Base-by-base conservation (phyloP, 2,797 vertebrate species). In the Poeciliopsis gracilis region DNA sequence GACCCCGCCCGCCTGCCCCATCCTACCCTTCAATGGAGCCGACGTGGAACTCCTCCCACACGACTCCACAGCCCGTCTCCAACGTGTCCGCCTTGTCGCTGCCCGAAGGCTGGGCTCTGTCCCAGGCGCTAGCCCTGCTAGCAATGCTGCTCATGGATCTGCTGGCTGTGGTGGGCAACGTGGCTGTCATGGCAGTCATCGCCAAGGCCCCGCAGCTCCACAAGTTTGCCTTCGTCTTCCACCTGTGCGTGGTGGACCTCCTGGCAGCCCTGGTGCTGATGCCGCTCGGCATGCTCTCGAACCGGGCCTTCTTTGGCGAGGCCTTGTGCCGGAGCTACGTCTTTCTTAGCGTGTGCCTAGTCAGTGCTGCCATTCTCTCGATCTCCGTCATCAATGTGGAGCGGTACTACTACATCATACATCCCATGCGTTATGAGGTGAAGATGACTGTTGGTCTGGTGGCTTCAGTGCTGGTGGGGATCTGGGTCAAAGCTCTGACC, bases 141-240 rank as follows among this genome's bases (percentile, higher is more conserved):
- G 97, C 97, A 89, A 99, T 99, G 98, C 96, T 99, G 84, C 95
- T 99, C 80, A 95, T 99, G 91, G 98, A 99, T 95, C 90, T 99
- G 90, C 93, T 97, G 57, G 98, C 98, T 55, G 97, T 99, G 75
- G 96, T 97, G 79, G 97, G 98, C 88, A 99, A 99, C 1, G 95
- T 96, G 2, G 97, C 98, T 1, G 96, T 99, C 90, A 99, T 99
- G 97, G 95, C 96, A 0, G 98, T 99, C 75, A 99, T 99, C 6
- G 97, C 97, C 63, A 98, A 97, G 94, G 98, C 97, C 0, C 98
- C 97, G 0, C 97, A 98, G 82, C 95, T 99, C 78, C 96, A 97
- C 82, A 99, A 99, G 91, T 99, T 99, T 87, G 97, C 98, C 94
- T 98, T 99, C 0, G 98, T 99, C 93, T 99, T 99, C 96, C 98